Evolutionary conservation across 2,797 vertebrate species (phyloP), one percentile per base, ranked within the genome.

Genomic region (Rousettus madagascariensis): DNA sequence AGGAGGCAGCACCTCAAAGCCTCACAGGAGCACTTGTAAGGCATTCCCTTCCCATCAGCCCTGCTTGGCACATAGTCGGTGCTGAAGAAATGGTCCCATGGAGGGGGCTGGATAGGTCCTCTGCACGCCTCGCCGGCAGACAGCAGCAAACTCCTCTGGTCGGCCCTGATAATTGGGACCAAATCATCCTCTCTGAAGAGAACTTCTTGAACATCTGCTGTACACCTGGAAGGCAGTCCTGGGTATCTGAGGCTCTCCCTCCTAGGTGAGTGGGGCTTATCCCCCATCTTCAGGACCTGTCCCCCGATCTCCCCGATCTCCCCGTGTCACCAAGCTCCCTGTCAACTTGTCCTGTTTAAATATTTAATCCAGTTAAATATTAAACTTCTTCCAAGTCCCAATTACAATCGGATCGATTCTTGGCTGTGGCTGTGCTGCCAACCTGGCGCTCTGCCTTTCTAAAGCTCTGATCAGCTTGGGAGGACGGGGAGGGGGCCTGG

Each of bases 361-460:
- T 96, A 96, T 97, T 97, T 97, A 95, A 90, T 91, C 82, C 86
- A 33, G 96, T 97, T 97, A 97, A 98, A 97, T 95, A 97, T 97
- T 97, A 97, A 97, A 97, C 96, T 41, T 97, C 91, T 94, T 96
- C 96, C 89, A 92, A 94, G 84, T 75, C 96, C 80, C 94, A 94
- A 43, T 97, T 95, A 92, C 41, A 38, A 55, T 46, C 46, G 6
- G 72, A 97, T 96, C 69, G 57, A 97, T 98, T 94, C 93, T 77
- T 20, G 3, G 13, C n/a, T n/a, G 17, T 2, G 61, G 43, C 61
- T 28, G 10, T 75, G 86, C n/a, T 9, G 65, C 41, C n/a, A 10
- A 33, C 66, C 82, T 43, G 88, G 61, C 4, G 0, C 46, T 55
- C 84, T 30, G 15, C 41, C 94, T 61, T 30, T 16, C 43, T 17